phyloP scores from a whole-genome alignment of 1,140 invertebrate genomes.

The Nymphalis io region DNA sequence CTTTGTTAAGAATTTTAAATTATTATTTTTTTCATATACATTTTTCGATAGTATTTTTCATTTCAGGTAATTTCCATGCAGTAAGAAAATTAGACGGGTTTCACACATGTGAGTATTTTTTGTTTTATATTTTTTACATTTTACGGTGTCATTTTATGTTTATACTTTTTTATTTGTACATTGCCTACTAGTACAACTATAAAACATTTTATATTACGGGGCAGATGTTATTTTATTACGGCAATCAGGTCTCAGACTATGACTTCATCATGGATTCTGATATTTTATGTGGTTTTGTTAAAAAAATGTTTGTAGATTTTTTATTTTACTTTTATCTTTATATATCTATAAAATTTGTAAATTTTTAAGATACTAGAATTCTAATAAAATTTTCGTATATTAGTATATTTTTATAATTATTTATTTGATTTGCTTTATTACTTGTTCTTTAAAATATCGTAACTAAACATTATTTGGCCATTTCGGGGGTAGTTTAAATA shows the following conservation, averaged over 20 bases:
- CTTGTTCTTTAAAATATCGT: too few relatives aligned
- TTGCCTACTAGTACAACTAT: slow-evolving; percentile 17
- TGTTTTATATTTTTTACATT: slow-evolving; percentile 11
- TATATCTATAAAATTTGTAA: too few relatives aligned
- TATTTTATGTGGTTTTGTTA: slow-evolving; percentile 3
- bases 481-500: too few relatives aligned
- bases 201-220: slow-evolving; percentile 26
- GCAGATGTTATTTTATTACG: slow-evolving; percentile 30
- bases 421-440: too few relatives aligned
- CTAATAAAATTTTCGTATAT: too few relatives aligned
- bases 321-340: too few relatives aligned
- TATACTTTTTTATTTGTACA: background rate
- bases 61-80: slow-evolving; percentile 71
- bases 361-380: too few relatives aligned
- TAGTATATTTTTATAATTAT: too few relatives aligned
- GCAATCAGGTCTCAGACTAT: slow-evolving; percentile 12
- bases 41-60: slow-evolving; percentile 53
- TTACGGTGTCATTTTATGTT: background rate
- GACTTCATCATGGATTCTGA: slow-evolving; percentile 16
- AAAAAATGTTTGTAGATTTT: background rate
- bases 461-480: too few relatives aligned
- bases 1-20: background rate
- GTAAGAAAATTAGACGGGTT: slow-evolving; percentile 59
- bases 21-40: slow-evolving; percentile 30
- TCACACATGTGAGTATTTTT: slow-evolving; percentile 58